Evolutionary conservation across 2,797 vertebrate genomes (phyloP).

Genomic region (Fringilla coelebs): DNA sequence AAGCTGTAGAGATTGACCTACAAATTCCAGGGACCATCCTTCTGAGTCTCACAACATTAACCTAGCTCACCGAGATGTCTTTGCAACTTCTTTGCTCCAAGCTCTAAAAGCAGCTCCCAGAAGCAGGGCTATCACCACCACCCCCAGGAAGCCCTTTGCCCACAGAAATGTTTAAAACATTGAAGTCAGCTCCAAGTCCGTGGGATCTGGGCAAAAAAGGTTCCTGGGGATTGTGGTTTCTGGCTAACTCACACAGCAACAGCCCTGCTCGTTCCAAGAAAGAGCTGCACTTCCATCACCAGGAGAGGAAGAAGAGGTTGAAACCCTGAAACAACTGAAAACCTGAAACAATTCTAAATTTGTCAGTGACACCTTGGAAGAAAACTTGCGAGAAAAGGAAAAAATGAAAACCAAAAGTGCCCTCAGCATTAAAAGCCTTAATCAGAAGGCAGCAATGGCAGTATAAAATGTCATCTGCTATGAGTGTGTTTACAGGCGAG

Average conservation of each 20-base stretch:
- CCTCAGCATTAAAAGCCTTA: constrained; percentile 5
- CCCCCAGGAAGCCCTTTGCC: neutral
- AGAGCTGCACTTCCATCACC: neutral
- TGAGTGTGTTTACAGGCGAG: neutral
- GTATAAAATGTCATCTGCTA: neutral
- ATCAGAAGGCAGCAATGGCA: neutral
- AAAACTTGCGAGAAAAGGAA: neutral
- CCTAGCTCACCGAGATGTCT: neutral
- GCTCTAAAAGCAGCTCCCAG: neutral
- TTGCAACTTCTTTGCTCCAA: neutral
- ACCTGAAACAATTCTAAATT: neutral
- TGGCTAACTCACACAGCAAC: neutral
- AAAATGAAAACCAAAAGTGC: neutral
- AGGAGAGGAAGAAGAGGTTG: neutral
- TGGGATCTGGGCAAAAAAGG: neutral
- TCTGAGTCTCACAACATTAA: neutral
- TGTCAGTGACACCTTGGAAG: neutral
- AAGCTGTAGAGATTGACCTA: neutral
- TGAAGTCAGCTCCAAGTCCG: neutral
- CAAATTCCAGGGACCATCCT: neutral
- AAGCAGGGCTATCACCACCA: neutral
- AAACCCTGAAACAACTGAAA: neutral
- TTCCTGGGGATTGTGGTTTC: neutral
- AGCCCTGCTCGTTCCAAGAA: neutral
- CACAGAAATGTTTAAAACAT: fast-evolving